These are phyloP conservation scores for Zelostemma sp. DNA, from an alignment of 1,140 invertebrate genomes.

Conservation along the genomic window DNA sequence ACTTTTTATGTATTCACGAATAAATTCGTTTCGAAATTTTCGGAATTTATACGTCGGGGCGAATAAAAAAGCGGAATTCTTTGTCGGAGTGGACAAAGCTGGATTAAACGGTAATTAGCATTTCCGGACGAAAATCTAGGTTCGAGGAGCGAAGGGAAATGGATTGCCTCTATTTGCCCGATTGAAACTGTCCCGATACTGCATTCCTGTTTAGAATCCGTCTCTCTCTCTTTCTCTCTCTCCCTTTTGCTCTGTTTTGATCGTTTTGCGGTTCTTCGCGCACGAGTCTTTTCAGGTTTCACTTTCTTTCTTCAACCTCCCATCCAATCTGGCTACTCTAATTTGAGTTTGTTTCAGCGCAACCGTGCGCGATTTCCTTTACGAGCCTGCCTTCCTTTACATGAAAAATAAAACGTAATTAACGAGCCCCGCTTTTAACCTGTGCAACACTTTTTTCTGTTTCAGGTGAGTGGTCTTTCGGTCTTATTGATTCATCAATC, in stretches of 20 bases:
- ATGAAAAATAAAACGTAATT: background rate
- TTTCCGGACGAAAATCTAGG: conserved; percentile 36
- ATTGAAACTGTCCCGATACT: conserved; percentile 62
- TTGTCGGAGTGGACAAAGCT: conserved; percentile 4
- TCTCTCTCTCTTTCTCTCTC: conserved; percentile 19
- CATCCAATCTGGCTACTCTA: conserved; percentile 5
- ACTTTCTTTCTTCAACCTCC: conserved; percentile 25
- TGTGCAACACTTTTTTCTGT: background rate
- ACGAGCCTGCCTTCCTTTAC: too few relatives aligned
- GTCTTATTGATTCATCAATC: too few relatives aligned
- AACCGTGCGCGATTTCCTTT: background rate
- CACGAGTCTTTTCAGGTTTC: conserved; percentile 27
- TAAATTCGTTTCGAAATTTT: too few relatives aligned
- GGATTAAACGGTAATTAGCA: conserved; percentile 54
- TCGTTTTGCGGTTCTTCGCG: conserved; percentile 19
- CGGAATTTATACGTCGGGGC: too few relatives aligned
- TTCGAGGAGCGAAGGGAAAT: conserved; percentile 49
- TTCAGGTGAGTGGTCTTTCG: background rate
- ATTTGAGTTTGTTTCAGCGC: background rate
- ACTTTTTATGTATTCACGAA: too few relatives aligned
- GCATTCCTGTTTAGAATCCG: conserved; percentile 61
- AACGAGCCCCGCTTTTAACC: too few relatives aligned
- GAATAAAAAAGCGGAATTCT: too few relatives aligned
- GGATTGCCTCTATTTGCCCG: conserved; percentile 62
- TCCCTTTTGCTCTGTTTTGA: conserved; percentile 21